phyloP scores from a whole-genome alignment of 2,113 vertebrate species.

The Origma solitaria region DNA sequence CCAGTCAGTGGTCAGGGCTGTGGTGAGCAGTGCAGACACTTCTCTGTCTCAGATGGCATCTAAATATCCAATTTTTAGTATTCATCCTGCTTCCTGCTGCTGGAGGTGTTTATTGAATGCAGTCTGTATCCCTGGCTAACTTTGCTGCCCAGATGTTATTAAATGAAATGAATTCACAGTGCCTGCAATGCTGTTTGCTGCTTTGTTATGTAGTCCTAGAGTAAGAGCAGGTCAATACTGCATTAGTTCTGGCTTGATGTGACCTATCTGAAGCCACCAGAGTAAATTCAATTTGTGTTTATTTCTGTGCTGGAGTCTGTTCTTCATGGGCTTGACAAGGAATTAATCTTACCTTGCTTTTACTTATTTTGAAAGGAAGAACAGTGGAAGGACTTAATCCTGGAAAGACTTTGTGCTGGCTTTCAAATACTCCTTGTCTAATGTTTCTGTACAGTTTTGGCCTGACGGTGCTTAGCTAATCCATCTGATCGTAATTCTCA shows the following conservation, averaged over 20 bases:
- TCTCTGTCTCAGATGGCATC: background rate
- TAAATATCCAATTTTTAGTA: background rate
- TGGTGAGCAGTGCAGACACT: rapidly evolving
- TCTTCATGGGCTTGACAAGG: constrained; percentile 6
- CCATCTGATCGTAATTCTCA: background rate
- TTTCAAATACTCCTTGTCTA: background rate
- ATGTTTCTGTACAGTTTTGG: background rate
- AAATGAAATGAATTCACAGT: background rate
- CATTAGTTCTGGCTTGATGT: constrained; percentile 34
- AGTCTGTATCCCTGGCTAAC: background rate
- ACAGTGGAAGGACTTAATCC: constrained; percentile 30
- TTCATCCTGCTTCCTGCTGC: background rate
- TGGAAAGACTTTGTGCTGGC: background rate
- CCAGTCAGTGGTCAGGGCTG: background rate
- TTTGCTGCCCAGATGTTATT: background rate
- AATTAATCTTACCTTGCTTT: constrained; percentile 44
- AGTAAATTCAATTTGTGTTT: constrained; percentile 54
- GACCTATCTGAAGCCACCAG: constrained; percentile 26
- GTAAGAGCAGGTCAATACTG: constrained; percentile 32
- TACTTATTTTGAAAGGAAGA: constrained; percentile 33
- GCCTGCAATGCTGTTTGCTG: background rate
- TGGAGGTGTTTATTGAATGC: background rate
- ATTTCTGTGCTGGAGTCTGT: constrained; percentile 13
- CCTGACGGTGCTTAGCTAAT: background rate
- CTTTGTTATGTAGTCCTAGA: constrained; percentile 14